These are phyloP conservation scores for Hippocampus comes DNA, from an alignment of 2,113 vertebrate genomes.

Conservation along the genomic window DNA sequence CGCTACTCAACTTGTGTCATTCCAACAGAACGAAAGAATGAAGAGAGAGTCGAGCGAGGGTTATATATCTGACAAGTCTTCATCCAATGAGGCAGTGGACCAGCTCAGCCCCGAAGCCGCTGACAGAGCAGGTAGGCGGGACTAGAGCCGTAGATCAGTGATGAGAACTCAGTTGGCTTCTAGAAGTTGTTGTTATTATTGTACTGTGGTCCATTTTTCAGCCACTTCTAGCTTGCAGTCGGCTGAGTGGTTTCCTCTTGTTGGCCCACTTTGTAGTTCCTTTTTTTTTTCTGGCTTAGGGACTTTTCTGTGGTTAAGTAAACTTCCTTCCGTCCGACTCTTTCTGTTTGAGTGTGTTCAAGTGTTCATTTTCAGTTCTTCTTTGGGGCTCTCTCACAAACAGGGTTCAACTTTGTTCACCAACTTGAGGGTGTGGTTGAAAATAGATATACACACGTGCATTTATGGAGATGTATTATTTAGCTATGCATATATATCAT, in stretches of 20 bases:
- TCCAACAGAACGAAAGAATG: conserved; percentile 73
- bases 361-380: conserved; percentile 3
- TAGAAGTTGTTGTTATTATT: background rate
- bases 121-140: conserved; percentile 74
- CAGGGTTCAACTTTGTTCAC: background rate
- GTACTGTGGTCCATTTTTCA: background rate
- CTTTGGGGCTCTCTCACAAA: conserved; percentile 7
- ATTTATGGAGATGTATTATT: no score
- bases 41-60: conserved; percentile 66
- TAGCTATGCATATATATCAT: no score
- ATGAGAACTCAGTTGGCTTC: background rate
- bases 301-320: conserved; percentile 17
- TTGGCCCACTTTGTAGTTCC: background rate
- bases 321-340: conserved; percentile 19
- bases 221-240: background rate
- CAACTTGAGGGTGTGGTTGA: no score
- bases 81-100: conserved; percentile 73
- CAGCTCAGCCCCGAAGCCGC: conserved; percentile 70
- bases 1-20: conserved; percentile 62
- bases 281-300: background rate
- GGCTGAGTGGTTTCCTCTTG: background rate
- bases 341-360: conserved; percentile 20
- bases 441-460: no score
- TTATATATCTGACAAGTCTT: conserved; percentile 69
- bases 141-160: conserved; percentile 9